Evolutionary conservation across 2,113 vertebrate genomes (phyloP).

Genomic region (Gallinago paraguaiae): DNA sequence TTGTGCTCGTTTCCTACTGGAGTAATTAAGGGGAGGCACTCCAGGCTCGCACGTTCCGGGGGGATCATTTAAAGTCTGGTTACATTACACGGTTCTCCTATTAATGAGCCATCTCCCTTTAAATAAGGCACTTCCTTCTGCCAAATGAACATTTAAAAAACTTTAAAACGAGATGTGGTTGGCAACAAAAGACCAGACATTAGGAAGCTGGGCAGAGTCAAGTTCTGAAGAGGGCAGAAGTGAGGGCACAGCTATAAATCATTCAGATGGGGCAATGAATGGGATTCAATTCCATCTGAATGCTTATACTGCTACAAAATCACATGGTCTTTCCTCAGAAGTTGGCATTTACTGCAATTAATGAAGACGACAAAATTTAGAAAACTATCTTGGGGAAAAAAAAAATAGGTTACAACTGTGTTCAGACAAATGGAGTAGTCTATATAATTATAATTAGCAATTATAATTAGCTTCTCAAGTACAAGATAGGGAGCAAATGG

Average conservation of each 20-base stretch:
- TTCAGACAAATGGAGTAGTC: background rate
- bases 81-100: constrained; percentile 38
- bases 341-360: background rate
- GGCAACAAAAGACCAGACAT: constrained; percentile 14
- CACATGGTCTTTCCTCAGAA: background rate
- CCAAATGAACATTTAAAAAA: constrained; percentile 41
- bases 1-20: constrained; percentile 50
- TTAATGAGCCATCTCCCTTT: constrained; percentile 48
- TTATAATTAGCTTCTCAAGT: background rate
- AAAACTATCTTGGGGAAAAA: background rate
- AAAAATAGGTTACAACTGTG: background rate
- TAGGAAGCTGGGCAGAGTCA: background rate
- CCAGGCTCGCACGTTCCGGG: constrained; percentile 35
- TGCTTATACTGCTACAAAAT: background rate
- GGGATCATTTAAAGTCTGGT: constrained; percentile 52
- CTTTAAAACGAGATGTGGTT: constrained; percentile 9
- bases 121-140: constrained; percentile 28
- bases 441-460: background rate
- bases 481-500: background rate
- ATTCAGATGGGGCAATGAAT: background rate
- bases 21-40: constrained; percentile 55
- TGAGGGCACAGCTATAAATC: background rate
- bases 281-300: background rate
- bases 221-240: background rate
- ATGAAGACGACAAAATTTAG: background rate